These are phyloP conservation scores for Brachionus koreanus DNA, from an alignment of 1,140 invertebrate species.

Conservation along the genomic window DNA sequence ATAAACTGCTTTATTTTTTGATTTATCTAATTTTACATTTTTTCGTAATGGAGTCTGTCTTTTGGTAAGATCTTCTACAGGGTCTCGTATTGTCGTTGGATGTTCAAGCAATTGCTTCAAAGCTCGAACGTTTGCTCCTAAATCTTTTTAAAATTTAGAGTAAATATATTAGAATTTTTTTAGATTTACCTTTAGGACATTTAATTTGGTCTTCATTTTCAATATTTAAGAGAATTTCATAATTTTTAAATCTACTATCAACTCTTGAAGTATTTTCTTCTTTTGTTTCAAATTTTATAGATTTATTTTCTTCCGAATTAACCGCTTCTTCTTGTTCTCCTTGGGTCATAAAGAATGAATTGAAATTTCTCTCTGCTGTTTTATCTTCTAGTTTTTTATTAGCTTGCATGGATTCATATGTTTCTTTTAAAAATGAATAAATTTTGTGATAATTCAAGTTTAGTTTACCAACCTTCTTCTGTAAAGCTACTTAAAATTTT, in stretches of 20 bases:
- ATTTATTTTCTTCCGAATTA: not conserved
- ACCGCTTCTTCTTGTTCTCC: not conserved
- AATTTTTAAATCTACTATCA: constrained; percentile 17
- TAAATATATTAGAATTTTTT: not conserved
- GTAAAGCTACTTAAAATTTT: constrained; percentile 24
- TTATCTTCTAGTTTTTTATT: not conserved
- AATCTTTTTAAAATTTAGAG: not conserved
- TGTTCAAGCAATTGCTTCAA: constrained; percentile 38
- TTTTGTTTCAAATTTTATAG: not conserved
- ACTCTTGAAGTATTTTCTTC: not conserved
- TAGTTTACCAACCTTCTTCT: not conserved
- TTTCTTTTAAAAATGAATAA: not conserved
- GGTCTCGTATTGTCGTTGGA: constrained; percentile 25
- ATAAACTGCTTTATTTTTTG: not conserved
- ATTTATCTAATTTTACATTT: not conserved
- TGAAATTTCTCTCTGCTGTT: not conserved
- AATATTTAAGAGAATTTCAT: constrained; percentile 26
- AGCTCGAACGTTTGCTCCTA: constrained; percentile 19
- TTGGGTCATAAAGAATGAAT: constrained; percentile 44
- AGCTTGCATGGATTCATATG: not conserved
- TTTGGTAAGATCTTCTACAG: constrained; percentile 1
- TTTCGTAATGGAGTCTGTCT: not conserved
- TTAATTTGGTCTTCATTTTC: constrained; percentile 43
- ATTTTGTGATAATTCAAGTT: not conserved
- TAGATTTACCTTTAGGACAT: constrained; percentile 23